Evolutionary conservation across 2,797 vertebrate genomes (phyloP), one percentile per base, ranked within the genome.

Genomic region (Neoniphon sammara): DNA sequence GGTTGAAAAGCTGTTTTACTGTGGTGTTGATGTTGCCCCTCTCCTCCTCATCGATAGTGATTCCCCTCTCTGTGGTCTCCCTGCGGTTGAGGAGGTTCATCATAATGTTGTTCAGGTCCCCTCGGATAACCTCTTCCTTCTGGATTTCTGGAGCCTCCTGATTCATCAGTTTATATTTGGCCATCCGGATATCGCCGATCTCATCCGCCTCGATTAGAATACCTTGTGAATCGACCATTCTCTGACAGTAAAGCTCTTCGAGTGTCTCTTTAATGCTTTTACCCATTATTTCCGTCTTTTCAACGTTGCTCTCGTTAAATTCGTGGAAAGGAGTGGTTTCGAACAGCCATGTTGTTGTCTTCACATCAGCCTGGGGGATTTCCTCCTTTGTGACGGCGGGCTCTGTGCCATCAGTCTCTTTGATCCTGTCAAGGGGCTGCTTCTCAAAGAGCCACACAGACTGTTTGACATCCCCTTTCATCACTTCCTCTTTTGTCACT

Each of bases 361-460:
- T 97, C 31, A 98, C 97, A 82, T 98, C 95, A 0, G 94, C 95
- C 87, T 94, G 94, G 82, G 95, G 95, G 68, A 97, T 95, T 86
- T 95, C 94, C 87, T 97, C 95, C 30, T 73, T 92, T 66, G 49
- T 57, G 1, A 86, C 30, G 34, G 77, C 78, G 55, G 55, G 66
- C 23, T 84, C 76, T 74, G 69, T 86, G 2, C 66, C n/a, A n/a
- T n/a, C 94, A 34, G 80, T 76, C 83, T 96, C 94, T 61, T 93
- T 95, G 84, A 97, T 94, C 81, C 93, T 94, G 88, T 96, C 95
- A 52, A 97, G 93, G 73, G 94, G 93, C 65, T 96, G 95, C 85
- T 96, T 95, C 93, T 98, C 97, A 93, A 98, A 98, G 69, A 98
- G 94, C 96, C 96, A 98, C 2, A 98, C 94, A 30, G 97, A 95